These are phyloP conservation scores for Bubo scandiacus DNA, from an alignment of 2,113 vertebrate species.

Conservation along the genomic window DNA sequence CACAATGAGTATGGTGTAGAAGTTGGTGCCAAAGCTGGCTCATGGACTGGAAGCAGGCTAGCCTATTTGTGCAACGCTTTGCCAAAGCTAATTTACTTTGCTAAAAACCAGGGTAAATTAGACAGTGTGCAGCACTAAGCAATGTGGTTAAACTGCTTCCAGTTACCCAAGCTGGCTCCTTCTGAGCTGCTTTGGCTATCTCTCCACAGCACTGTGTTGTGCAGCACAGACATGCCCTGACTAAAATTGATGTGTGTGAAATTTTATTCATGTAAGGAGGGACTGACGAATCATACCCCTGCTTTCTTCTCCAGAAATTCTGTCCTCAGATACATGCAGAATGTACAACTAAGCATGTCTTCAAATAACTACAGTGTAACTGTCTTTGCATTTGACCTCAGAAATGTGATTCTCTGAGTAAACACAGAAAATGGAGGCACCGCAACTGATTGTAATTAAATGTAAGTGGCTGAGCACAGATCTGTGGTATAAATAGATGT, in stretches of 20 bases:
- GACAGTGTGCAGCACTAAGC: slow-evolving; percentile 3
- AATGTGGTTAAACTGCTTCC: slow-evolving; percentile 2
- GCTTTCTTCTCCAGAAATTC: not conserved
- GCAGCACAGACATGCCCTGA: not conserved
- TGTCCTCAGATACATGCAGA: not conserved
- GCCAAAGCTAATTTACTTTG: slow-evolving; percentile 52
- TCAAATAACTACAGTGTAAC: slow-evolving; percentile 10
- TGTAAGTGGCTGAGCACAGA: slow-evolving; percentile 46
- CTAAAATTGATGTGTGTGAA: not conserved
- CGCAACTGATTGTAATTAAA: slow-evolving; percentile 55
- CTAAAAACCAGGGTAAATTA: slow-evolving; percentile 29
- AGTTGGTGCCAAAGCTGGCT: not conserved
- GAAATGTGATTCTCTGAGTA: slow-evolving; percentile 56
- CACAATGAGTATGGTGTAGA: not conserved
- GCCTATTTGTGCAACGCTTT: not conserved
- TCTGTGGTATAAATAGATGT: slow-evolving; percentile 59
- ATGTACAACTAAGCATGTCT: slow-evolving; percentile 25
- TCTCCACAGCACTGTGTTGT: not conserved
- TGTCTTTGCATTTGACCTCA: slow-evolving; percentile 53
- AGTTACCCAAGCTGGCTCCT: not conserved
- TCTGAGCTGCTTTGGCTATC: slow-evolving; percentile 2
- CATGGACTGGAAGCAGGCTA: not conserved
- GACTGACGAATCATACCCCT: not conserved
- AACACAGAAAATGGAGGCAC: slow-evolving; percentile 47
- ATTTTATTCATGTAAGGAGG: slow-evolving; percentile 5